These are phyloP conservation scores for Athripsodes cinereus DNA, from an alignment of 2,888 invertebrate genomes.

Conservation along the genomic window DNA sequence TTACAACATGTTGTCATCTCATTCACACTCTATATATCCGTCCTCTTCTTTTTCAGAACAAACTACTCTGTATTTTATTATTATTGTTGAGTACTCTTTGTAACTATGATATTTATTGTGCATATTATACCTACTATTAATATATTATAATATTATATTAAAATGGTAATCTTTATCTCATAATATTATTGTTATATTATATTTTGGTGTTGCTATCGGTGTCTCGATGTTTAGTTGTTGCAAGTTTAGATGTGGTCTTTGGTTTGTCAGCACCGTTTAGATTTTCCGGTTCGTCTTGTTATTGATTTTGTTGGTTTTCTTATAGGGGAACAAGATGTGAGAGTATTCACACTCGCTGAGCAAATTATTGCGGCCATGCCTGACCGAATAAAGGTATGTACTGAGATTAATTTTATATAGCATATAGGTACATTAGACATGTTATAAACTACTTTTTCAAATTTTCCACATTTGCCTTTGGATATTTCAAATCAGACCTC, in stretches of 20 bases:
- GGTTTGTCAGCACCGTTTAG: constrained; percentile 3
- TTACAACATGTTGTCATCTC: too few species aligned
- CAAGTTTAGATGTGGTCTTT: constrained; percentile 25
- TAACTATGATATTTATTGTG: too few species aligned
- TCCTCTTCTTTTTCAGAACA: too few species aligned
- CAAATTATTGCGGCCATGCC: constrained; percentile 99
- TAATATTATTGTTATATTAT: constrained; percentile 4
- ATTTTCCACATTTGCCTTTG: too few species aligned
- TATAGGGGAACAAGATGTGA: constrained; percentile 87
- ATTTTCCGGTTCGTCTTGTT: background rate
- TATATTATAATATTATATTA: background rate
- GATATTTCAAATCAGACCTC: too few species aligned
- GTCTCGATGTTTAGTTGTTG: constrained; percentile 27
- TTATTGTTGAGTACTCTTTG: too few species aligned
- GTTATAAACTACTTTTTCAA: too few species aligned
- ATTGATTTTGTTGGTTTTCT: constrained; percentile 26
- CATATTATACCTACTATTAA: background rate
- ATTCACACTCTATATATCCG: too few species aligned
- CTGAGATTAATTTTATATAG: background rate
- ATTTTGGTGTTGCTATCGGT: constrained; percentile 25
- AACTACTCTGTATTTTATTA: too few species aligned
- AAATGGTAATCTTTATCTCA: background rate
- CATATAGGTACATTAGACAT: too few species aligned
- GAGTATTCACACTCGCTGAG: constrained; percentile 89
- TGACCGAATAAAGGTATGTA: constrained; percentile 83